Evolutionary conservation across 2,888 invertebrate species (phyloP).

Genomic region (Silvanus unidentatus): DNA sequence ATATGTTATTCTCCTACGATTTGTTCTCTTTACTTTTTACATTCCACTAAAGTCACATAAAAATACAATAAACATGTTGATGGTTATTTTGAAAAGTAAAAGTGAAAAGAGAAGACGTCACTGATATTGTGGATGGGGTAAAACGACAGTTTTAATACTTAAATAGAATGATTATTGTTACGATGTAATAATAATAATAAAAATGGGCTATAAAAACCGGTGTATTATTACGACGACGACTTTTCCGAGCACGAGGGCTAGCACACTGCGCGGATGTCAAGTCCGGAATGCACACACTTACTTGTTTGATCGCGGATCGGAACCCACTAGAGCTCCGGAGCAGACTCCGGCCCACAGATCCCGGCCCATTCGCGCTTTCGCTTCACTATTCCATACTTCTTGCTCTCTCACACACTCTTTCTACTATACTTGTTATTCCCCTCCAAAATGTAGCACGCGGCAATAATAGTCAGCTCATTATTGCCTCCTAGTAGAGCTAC

Average conservation of each 20-base stretch:
- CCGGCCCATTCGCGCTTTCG: slow-evolving; percentile 46
- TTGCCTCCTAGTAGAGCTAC: slow-evolving; percentile 43
- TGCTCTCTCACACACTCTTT: slow-evolving; percentile 34
- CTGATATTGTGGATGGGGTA: slow-evolving; percentile 14
- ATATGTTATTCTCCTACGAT: not conserved
- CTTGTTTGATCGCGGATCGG: slow-evolving; percentile 57
- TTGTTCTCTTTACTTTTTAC: slow-evolving; percentile 13
- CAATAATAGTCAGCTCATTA: slow-evolving; percentile 43
- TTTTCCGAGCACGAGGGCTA: slow-evolving; percentile 38
- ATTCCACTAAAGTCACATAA: slow-evolving; percentile 23
- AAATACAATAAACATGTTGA: slow-evolving; percentile 20
- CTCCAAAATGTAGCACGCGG: slow-evolving; percentile 42
- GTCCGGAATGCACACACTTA: slow-evolving; percentile 56
- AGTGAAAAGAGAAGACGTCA: slow-evolving; percentile 12
- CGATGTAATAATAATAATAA: slow-evolving; percentile 40
- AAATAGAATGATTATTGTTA: slow-evolving; percentile 46
- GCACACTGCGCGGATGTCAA: slow-evolving; percentile 43
- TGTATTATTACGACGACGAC: slow-evolving; percentile 25
- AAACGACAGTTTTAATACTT: slow-evolving; percentile 26
- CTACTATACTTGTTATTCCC: slow-evolving; percentile 35
- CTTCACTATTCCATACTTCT: slow-evolving; percentile 24
- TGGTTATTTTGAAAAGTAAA: slow-evolving; percentile 13
- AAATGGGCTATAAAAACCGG: slow-evolving; percentile 38
- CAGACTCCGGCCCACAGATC: slow-evolving; percentile 54
- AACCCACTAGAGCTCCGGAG: slow-evolving; percentile 54